Conservation (phyloP, 2,797 vertebrate species). For the Melanotaenia boesemani region DNA sequence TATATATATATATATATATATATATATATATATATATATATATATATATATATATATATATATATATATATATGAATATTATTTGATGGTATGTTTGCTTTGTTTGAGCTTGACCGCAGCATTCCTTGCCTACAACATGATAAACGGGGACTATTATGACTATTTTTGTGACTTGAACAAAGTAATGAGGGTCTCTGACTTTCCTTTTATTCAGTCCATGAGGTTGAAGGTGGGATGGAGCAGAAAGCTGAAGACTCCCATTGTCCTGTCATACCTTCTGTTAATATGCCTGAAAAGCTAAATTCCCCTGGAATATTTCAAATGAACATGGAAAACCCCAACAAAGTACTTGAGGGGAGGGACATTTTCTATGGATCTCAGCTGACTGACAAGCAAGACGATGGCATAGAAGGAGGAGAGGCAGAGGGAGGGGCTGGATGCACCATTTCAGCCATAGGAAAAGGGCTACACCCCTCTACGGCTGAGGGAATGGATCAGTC, state of each 20-base stretch:
- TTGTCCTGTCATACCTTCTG: slow-evolving; percentile 70
- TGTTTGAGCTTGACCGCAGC: background rate
- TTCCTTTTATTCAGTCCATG: slow-evolving; percentile 50
- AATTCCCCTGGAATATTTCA: slow-evolving; percentile 49
- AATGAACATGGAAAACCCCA: slow-evolving; percentile 68
- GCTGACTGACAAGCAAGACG: slow-evolving; percentile 51
- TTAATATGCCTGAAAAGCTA: slow-evolving; percentile 69
- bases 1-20: too few relatives aligned
- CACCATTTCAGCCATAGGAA: slow-evolving; percentile 47
- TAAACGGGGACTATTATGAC: background rate
- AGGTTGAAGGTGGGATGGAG: slow-evolving; percentile 61
- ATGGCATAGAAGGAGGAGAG: slow-evolving; percentile 23
- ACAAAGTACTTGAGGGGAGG: slow-evolving; percentile 48
- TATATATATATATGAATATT: too few relatives aligned
- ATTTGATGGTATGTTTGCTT: background rate
- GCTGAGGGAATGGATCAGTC: slow-evolving; percentile 69
- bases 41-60: too few relatives aligned
- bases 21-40: too few relatives aligned
- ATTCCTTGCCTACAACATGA: background rate
- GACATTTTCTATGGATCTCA: slow-evolving; percentile 67
- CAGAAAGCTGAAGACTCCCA: slow-evolving; percentile 53
- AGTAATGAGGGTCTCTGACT: background rate
- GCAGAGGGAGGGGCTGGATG: slow-evolving; percentile 42
- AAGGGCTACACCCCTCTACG: slow-evolving; percentile 55
- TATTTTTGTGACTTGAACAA: background rate